phyloP scores from a whole-genome alignment of 2,797 vertebrate genomes.

The Sebastes flavidus region DNA sequence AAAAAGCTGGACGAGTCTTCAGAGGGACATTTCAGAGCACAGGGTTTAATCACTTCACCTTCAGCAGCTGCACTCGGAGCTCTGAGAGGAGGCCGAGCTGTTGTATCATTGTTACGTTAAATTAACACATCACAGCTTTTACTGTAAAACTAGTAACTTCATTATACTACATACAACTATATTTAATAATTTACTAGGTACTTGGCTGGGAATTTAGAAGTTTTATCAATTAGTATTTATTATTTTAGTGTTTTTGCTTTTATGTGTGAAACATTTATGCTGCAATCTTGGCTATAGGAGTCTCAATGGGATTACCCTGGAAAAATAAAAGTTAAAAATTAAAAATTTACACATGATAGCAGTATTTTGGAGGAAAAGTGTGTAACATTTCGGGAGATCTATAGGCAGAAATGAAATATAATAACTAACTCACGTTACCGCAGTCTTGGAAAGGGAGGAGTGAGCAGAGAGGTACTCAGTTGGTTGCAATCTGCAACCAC shows the following conservation, averaged over 20 bases:
- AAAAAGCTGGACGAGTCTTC: conserved; percentile 8
- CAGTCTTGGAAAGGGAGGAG: too few relatives aligned
- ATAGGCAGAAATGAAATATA: too few relatives aligned
- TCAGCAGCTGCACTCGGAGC: not conserved
- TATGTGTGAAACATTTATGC: not conserved
- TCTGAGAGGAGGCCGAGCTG: not conserved
- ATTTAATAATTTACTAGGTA: too few relatives aligned
- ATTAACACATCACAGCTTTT: not conserved
- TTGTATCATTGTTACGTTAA: not conserved
- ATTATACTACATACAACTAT: too few relatives aligned
- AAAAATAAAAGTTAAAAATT: too few relatives aligned
- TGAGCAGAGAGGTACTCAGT: too few relatives aligned
- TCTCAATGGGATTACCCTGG: too few relatives aligned
- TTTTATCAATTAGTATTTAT: not conserved
- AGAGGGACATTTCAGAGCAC: not conserved
- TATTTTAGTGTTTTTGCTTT: not conserved
- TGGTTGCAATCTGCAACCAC: too few relatives aligned
- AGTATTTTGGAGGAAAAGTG: too few relatives aligned
- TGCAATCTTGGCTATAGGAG: not conserved
- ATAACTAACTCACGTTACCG: too few relatives aligned
- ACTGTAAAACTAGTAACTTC: not conserved
- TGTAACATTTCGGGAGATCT: too few relatives aligned
- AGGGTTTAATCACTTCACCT: not conserved
- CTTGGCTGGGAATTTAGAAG: not conserved
- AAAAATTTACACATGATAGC: too few relatives aligned